A percentile compares a stretch with the other conserved stretches of the same genome.
These are phyloP conservation scores for Galleria mellonella DNA, from an alignment of 1,140 invertebrate genomes.

Conservation along the genomic window DNA sequence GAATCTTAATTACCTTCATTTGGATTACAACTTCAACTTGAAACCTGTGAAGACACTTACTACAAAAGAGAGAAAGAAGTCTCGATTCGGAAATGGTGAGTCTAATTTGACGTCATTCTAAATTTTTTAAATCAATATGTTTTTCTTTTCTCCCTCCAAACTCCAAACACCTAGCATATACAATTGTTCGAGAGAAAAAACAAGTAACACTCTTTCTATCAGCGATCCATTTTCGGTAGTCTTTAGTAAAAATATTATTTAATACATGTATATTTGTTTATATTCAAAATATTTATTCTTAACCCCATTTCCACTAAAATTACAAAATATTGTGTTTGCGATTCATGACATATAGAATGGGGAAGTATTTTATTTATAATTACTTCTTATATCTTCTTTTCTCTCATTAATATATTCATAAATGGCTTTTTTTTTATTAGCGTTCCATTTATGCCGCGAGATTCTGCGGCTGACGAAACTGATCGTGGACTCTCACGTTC, in stretches of 20 bases:
- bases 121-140: not conserved
- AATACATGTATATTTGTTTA: too few species aligned
- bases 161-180: too few species aligned
- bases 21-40: slow-evolving; percentile 99
- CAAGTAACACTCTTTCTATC: too few species aligned
- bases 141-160: too few species aligned
- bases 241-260: too few species aligned
- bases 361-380: too few species aligned
- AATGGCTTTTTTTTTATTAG: slow-evolving; percentile 61
- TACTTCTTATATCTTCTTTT: not conserved
- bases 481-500: slow-evolving; percentile 99
- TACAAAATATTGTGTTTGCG: too few species aligned
- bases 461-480: slow-evolving; percentile 98
- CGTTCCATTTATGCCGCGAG: slow-evolving; percentile 99
- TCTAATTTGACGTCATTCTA: slow-evolving; percentile 5
- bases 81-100: slow-evolving; percentile 97
- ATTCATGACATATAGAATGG: too few species aligned
- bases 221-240: too few species aligned
- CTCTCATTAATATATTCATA: not conserved
- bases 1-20: slow-evolving; percentile 99
- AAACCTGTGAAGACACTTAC: slow-evolving; percentile 99
- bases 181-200: too few species aligned
- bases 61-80: slow-evolving; percentile 99
- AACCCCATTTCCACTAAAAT: too few species aligned
- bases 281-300: too few species aligned